phyloP scores from a whole-genome alignment of 2,113 vertebrate genomes.

The Clarias magur region DNA sequence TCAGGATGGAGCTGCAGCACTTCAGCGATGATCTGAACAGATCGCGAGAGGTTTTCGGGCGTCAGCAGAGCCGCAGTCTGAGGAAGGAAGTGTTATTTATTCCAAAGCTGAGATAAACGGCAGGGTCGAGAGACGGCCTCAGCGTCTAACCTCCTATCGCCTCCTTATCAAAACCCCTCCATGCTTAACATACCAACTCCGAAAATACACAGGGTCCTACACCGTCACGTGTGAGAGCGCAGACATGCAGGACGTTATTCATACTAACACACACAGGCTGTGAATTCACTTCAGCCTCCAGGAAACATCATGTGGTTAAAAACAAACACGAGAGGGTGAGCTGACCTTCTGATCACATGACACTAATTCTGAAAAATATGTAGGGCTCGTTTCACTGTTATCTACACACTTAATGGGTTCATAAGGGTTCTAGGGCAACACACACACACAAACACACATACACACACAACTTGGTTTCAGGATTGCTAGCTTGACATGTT shows the following conservation, averaged over 20 bases:
- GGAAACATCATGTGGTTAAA: slow-evolving; percentile 28
- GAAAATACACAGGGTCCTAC: slow-evolving; percentile 21
- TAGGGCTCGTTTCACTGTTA: not conserved
- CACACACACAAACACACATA: not conserved
- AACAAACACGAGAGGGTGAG: not conserved
- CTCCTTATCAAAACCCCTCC: slow-evolving; percentile 36
- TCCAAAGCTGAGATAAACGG: not conserved
- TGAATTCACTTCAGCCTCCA: not conserved
- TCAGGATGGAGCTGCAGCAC: not conserved
- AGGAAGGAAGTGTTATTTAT: slow-evolving; percentile 48
- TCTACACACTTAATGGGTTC: not conserved
- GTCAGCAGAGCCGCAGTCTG: not conserved
- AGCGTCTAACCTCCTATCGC: not conserved
- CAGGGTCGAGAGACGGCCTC: not conserved
- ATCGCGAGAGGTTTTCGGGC: not conserved
- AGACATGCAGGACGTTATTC: not conserved
- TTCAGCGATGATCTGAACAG: not conserved
- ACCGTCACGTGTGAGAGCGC: not conserved
- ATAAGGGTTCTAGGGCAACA: not conserved
- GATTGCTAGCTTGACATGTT: not conserved
- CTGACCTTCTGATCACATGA: slow-evolving; percentile 20
- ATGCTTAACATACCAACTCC: not conserved
- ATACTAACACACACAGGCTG: not conserved
- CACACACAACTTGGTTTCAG: not conserved
- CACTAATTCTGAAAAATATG: not conserved